A percentile compares a stretch with the other conserved stretches of the same genome.
phyloP scores from a whole-genome alignment of 2,113 vertebrate genomes.

The Anseranas semipalmata region DNA sequence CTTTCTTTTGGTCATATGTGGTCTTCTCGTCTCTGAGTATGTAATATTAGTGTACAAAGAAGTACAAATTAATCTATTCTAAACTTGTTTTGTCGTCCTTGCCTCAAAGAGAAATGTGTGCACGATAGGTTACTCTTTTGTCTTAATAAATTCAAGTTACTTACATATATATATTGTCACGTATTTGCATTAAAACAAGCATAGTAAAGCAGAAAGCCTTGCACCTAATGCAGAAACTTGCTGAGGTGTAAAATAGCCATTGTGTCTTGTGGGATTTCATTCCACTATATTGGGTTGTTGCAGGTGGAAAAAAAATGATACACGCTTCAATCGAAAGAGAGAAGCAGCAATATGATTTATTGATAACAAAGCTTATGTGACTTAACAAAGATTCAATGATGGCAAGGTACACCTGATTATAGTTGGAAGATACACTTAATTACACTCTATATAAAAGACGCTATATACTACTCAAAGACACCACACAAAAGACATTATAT shows the following conservation, averaged over 20 bases:
- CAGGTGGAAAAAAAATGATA: too few species aligned
- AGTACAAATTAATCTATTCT: background rate
- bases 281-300: fast-evolving
- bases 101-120: background rate
- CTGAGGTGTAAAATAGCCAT: background rate
- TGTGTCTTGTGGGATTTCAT: background rate
- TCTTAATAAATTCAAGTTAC: background rate
- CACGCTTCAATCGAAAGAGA: too few species aligned
- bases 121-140: background rate
- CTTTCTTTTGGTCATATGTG: background rate
- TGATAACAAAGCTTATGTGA: too few species aligned
- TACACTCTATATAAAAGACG: too few species aligned
- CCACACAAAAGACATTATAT: too few species aligned
- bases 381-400: too few species aligned
- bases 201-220: background rate
- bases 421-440: too few species aligned
- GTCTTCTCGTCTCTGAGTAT: background rate
- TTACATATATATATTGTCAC: background rate
- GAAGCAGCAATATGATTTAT: too few species aligned
- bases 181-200: background rate
- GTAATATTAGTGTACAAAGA: background rate
- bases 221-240: background rate
- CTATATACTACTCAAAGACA: too few species aligned
- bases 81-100: background rate
- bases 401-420: too few species aligned